Evolutionary conservation across 1,140 invertebrate genomes (phyloP), one percentile per base, ranked within the genome.

Genomic region (Ooceraea biroi): DNA sequence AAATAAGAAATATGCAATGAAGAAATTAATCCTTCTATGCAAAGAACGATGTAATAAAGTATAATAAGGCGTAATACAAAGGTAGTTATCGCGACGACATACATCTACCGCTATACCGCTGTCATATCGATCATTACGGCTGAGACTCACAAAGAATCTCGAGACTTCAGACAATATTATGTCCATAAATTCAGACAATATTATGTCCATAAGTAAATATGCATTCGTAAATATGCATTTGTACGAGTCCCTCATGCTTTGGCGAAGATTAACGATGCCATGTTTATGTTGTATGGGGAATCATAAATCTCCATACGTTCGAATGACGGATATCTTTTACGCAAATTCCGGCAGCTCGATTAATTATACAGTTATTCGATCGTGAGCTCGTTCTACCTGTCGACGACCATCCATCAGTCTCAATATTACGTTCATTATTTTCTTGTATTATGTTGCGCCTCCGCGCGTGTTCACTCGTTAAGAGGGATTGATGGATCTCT

Each of bases 301-400:
- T 57, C 69, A 74, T 83, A 77, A 83, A 84, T 85, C 63, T 44
- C 30, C n/a, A 73, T 58, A 74, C 63, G 36, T 77, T 71, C 22
- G 27, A 19, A 55, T 78, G 83, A 86, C 19, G 52, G 30, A 84
- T 78, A 46, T 44, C 14, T 14, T 44, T 63, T 41, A 44, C 46
- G 50, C 57, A 30, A 77, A 86, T 86, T 86, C 82, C 72, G 72
- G 73, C 84, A 86, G 65, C 27, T 36, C 19, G 36, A 84, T 86
- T 84, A 84, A 84, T 86, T 84, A 84, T n/a, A 46, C 11, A 11
- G 41, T 25, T 17, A 14, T 19, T 46, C 57, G 72, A 77, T 63
- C n/a, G 25, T 57, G 25, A 65, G 58, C 50, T 44, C 3, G 41
- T 19, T 58, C 14, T 57, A 30, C 36, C 68, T 36, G 74, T 60